Evolutionary conservation across 2,888 invertebrate genomes (phyloP).

Genomic region (Nowickia ferox): DNA sequence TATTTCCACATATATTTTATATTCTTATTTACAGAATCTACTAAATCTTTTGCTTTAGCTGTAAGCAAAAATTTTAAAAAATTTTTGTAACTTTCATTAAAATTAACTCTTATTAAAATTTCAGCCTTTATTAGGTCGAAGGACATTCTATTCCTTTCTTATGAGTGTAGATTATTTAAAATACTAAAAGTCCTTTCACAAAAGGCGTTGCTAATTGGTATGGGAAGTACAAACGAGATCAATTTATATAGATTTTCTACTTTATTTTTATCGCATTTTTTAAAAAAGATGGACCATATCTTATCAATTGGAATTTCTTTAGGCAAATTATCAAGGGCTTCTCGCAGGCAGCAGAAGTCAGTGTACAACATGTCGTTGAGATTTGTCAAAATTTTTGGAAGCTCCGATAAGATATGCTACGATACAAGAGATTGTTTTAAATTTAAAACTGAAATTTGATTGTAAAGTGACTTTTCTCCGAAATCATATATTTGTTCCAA

Average conservation of each 20-base stretch:
- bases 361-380: no score
- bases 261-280: slow-evolving; percentile 21
- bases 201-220: slow-evolving; percentile 58
- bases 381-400: no score
- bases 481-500: slow-evolving; percentile 38
- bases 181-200: slow-evolving; percentile 53
- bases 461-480: slow-evolving; percentile 47
- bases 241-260: slow-evolving; percentile 50
- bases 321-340: no score
- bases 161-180: slow-evolving; percentile 50
- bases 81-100: slow-evolving; percentile 39
- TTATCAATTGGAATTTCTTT: no score
- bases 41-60: no score
- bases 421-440: slow-evolving; percentile 18
- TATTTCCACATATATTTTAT: no score
- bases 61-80: slow-evolving; percentile 1
- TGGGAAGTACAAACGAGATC: slow-evolving; percentile 53
- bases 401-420: background rate
- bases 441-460: slow-evolving; percentile 48
- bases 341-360: no score
- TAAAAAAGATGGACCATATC: no score
- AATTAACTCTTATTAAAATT: slow-evolving; percentile 32
- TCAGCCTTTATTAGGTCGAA: slow-evolving; percentile 3
- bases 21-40: no score
- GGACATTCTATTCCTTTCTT: slow-evolving; percentile 54